A percentile compares a stretch with the other conserved stretches of the same genome.
Conservation (phyloP, 2,888 invertebrate species). For the Leptarthrus brevirostris region DNA sequence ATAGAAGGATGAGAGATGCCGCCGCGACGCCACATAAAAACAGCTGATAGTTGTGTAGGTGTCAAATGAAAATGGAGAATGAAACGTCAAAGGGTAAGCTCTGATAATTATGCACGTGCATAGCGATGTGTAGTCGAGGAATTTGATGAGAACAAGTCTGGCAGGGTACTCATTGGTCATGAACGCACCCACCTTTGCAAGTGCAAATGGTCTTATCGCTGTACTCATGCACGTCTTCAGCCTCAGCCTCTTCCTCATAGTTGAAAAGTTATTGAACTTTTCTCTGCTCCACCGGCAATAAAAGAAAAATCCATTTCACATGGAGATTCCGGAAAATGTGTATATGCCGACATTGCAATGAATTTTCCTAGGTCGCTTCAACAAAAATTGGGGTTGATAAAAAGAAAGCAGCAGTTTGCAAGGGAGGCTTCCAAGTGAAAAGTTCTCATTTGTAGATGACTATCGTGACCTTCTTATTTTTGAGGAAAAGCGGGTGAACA, state of each 20-base stretch:
- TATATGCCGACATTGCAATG: background rate
- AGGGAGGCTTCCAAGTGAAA: no score
- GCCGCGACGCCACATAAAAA: slow-evolving; percentile 43
- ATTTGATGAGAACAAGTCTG: slow-evolving; percentile 28
- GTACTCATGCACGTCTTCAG: background rate
- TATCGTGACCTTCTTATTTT: no score
- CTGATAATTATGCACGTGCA: slow-evolving; percentile 46
- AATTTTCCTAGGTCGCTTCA: background rate
- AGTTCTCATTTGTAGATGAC: no score
- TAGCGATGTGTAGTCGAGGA: slow-evolving; percentile 16
- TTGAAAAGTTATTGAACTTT: slow-evolving; percentile 33
- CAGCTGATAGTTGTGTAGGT: slow-evolving; percentile 35
- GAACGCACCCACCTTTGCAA: slow-evolving; percentile 41
- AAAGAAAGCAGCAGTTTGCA: no score
- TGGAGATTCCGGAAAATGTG: background rate
- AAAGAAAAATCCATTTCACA: background rate
- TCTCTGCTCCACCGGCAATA: background rate
- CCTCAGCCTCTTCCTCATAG: background rate
- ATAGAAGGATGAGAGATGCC: slow-evolving; percentile 6
- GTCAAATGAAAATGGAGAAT: background rate
- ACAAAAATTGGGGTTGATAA: no score
- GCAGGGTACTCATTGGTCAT: slow-evolving; percentile 23
- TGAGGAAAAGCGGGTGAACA: no score
- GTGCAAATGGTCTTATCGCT: slow-evolving; percentile 6
- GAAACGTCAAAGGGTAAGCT: slow-evolving; percentile 35